phyloP scores from a whole-genome alignment of 2,888 invertebrate genomes.

The Clusia tigrina region DNA sequence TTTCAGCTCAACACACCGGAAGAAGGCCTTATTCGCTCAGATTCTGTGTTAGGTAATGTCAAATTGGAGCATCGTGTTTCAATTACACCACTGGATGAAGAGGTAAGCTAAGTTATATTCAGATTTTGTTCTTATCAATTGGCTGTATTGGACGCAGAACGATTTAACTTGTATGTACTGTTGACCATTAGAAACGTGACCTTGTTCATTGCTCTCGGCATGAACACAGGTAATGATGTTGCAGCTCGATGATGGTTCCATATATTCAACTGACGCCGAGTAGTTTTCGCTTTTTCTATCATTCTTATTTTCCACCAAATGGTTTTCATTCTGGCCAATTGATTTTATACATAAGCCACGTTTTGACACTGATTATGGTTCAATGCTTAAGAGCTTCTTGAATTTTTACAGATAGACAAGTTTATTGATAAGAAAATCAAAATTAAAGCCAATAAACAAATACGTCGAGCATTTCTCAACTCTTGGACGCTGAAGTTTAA shows the following conservation, averaged over 20 bases:
- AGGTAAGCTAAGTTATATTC: constrained; percentile 47
- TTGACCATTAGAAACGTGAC: no score
- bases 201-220: no score
- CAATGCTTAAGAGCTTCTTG: no score
- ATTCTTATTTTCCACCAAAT: not conserved
- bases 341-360: not conserved
- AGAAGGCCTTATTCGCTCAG: constrained; percentile 57
- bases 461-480: constrained; percentile 86
- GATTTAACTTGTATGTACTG: no score
- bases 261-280: no score
- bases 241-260: no score
- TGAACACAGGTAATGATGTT: no score
- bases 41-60: constrained; percentile 57
- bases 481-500: constrained; percentile 88
- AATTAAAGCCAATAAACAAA: constrained; percentile 87
- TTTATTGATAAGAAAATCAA: constrained; percentile 86
- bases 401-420: constrained; percentile 76
- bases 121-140: no score
- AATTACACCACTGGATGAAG: constrained; percentile 59
- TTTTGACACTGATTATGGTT: no score
- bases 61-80: constrained; percentile 59
- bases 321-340: not conserved
- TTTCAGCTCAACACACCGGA: constrained; percentile 60
- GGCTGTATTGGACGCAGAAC: no score
- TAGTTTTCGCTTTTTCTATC: not conserved